These are phyloP conservation scores for Chloroceryle aenea DNA, from an alignment of 2,113 vertebrate species.

Conservation along the genomic window DNA sequence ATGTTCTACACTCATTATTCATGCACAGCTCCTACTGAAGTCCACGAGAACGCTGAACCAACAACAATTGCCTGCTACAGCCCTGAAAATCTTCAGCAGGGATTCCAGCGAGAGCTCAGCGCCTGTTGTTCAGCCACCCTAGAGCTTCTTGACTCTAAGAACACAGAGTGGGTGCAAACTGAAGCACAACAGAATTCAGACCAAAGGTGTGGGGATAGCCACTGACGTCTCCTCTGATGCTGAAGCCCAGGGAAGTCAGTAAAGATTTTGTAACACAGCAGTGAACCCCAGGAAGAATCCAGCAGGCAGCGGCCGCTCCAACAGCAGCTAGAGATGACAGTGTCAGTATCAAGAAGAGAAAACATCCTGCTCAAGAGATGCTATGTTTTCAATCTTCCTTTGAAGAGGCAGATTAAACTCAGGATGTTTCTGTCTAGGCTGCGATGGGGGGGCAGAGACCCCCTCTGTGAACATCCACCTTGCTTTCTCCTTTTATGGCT, in stretches of 20 bases:
- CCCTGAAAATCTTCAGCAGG: not conserved
- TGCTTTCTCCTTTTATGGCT: not conserved
- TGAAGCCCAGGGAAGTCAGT: not conserved
- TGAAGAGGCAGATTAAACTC: not conserved
- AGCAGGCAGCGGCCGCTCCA: not conserved
- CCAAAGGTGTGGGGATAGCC: not conserved
- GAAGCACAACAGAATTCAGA: not conserved
- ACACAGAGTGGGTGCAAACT: accelerated
- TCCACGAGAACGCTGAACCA: accelerated
- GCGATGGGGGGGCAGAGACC: accelerated
- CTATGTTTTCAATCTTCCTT: not conserved
- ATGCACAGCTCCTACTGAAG: accelerated
- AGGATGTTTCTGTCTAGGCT: not conserved
- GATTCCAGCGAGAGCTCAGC: not conserved
- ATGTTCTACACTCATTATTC: not conserved
- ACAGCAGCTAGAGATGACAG: not conserved
- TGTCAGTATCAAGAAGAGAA: not conserved
- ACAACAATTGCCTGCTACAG: not conserved
- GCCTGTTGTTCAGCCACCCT: not conserved
- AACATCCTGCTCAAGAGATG: not conserved
- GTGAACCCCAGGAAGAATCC: not conserved
- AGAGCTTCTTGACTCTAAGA: not conserved
- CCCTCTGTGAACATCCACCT: not conserved
- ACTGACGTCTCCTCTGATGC: not conserved
- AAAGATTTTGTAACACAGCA: not conserved